Conservation (phyloP, 2,113 vertebrate genomes). For the pig (Sus scrofa) region T2T-Sscrofa CM000830.6:61014001-61014500, state of each 20-base stretch:
- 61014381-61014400: background rate
- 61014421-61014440: conserved; percentile 21
- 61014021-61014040: background rate
- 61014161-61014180: conserved; percentile 24
- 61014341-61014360: conserved; percentile 17
- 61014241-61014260: background rate
- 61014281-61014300: background rate
- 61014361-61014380: conserved; percentile 35
- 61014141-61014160: background rate
- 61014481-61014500: background rate
- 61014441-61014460: conserved; percentile 29
- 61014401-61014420: background rate
- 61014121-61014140: conserved; percentile 48
- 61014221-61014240: background rate
- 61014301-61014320: conserved; percentile 23
- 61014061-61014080: background rate
- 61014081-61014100: background rate
- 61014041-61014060: background rate
- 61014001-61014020: background rate
- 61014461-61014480: conserved; percentile 11
- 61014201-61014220: background rate
- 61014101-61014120: background rate
- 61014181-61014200: background rate
- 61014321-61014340: conserved; percentile 2
- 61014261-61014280: background rate